phyloP scores from a whole-genome alignment of 1,140 invertebrate species.

The Vanessa tameamea region DNA sequence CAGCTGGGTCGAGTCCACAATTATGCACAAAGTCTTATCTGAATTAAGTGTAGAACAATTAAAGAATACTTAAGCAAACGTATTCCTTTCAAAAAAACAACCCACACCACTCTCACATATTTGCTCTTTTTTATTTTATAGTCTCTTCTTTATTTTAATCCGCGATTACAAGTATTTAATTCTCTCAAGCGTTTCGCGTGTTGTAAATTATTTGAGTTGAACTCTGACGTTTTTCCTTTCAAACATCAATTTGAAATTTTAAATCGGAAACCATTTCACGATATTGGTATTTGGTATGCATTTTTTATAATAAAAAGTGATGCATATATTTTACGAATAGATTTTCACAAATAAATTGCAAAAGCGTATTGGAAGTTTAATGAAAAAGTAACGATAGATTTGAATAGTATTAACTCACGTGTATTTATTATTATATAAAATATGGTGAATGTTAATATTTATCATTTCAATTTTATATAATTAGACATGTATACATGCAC shows the following conservation, averaged over 20 bases:
- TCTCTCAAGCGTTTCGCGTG: background rate
- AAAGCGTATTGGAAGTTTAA: background rate
- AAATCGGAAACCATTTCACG: background rate
- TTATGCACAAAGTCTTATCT: too few relatives aligned
- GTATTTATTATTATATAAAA: background rate
- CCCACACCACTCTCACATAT: background rate
- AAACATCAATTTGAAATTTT: background rate
- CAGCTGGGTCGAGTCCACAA: too few relatives aligned
- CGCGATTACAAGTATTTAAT: background rate
- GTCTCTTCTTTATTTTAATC: background rate
- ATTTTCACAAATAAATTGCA: conserved; percentile 3
- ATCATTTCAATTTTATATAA: too few relatives aligned
- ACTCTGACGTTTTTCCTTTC: background rate
- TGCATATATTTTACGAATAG: background rate
- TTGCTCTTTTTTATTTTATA: conserved; percentile 5
- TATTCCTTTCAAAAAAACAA: too few relatives aligned
- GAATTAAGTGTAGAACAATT: too few relatives aligned
- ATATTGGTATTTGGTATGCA: conserved; percentile 9
- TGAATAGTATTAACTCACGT: background rate
- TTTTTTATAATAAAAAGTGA: conserved; percentile 2
- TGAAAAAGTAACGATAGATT: background rate
- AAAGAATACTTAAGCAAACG: too few relatives aligned
- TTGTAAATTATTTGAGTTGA: background rate
- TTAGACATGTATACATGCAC: too few relatives aligned
- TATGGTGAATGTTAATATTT: background rate